Evolutionary conservation across 2,888 invertebrate genomes (phyloP).

Genomic region (Amphipoea lucens): DNA sequence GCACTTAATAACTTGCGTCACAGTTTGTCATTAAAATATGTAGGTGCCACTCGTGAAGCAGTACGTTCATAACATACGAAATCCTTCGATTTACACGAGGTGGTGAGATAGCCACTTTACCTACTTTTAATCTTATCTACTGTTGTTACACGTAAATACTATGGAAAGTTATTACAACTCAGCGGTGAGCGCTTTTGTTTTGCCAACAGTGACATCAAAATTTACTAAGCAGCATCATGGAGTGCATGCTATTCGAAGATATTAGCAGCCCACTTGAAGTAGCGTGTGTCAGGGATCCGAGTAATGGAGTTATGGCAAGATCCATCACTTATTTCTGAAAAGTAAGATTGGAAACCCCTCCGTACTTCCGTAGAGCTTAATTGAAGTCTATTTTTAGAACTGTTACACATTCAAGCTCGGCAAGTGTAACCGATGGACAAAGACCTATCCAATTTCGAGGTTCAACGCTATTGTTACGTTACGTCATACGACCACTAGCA

Average conservation of each 20-base stretch:
- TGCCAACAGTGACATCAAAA: conserved; percentile 4
- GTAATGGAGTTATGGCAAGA: neutral
- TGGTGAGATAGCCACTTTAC: conserved; percentile 28
- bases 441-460: conserved; percentile 26
- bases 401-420: conserved; percentile 22
- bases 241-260: neutral
- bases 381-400: conserved; percentile 29
- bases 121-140: conserved; percentile 53
- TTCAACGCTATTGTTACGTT: conserved; percentile 25
- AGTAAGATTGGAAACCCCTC: neutral
- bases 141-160: conserved; percentile 17
- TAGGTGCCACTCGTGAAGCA: conserved; percentile 17
- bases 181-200: neutral
- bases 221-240: neutral
- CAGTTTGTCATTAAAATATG: conserved; percentile 5
- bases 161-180: conserved; percentile 44
- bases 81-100: conserved; percentile 33
- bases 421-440: conserved; percentile 12
- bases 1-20: conserved; percentile 29
- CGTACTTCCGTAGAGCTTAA: conserved; percentile 1
- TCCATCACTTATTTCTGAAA: neutral
- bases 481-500: conserved; percentile 25
- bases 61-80: conserved; percentile 30
- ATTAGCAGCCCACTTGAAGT: conserved; percentile 1
- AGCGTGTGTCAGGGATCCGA: neutral